A percentile compares a stretch with the other conserved stretches of the same genome.
phyloP scores from a whole-genome alignment of 2,113 vertebrate genomes.

The Recurvirostra avosetta region DNA sequence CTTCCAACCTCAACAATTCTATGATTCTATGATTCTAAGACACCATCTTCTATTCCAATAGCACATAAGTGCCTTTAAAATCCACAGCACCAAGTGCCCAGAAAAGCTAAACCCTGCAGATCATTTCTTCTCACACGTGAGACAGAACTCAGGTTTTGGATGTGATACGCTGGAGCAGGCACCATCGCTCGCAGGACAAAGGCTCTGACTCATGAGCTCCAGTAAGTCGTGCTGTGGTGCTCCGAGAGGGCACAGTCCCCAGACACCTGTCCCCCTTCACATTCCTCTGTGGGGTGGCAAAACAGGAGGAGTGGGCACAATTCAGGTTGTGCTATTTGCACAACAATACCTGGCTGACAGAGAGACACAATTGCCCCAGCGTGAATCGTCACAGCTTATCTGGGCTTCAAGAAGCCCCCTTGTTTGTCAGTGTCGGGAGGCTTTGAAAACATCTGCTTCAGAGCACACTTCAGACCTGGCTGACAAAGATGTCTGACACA shows the following conservation, averaged over 20 bases:
- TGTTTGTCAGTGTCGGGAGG: neutral
- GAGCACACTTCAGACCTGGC: too few relatives aligned
- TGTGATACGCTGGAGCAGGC: neutral
- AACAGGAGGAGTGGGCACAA: neutral
- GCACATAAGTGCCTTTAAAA: neutral
- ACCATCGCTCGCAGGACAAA: rapidly evolving
- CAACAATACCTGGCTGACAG: neutral
- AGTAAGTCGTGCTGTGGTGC: rapidly evolving
- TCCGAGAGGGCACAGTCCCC: neutral
- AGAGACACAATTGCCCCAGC: neutral
- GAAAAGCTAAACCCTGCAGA: neutral
- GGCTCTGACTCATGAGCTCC: neutral
- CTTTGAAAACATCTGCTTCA: neutral
- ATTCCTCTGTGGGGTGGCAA: too few relatives aligned
- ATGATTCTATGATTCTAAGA: neutral
- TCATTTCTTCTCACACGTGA: neutral
- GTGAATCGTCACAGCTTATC: rapidly evolving
- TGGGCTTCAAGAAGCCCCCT: neutral
- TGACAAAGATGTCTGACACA: neutral
- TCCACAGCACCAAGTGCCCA: neutral
- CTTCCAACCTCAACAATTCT: too few relatives aligned
- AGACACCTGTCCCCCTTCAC: neutral
- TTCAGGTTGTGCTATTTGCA: too few relatives aligned
- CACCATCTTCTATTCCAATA: neutral
- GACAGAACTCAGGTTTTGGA: too few relatives aligned